Evolutionary conservation across 2,797 vertebrate genomes (phyloP).

Genomic region (Sebastes melanostomus): DNA sequence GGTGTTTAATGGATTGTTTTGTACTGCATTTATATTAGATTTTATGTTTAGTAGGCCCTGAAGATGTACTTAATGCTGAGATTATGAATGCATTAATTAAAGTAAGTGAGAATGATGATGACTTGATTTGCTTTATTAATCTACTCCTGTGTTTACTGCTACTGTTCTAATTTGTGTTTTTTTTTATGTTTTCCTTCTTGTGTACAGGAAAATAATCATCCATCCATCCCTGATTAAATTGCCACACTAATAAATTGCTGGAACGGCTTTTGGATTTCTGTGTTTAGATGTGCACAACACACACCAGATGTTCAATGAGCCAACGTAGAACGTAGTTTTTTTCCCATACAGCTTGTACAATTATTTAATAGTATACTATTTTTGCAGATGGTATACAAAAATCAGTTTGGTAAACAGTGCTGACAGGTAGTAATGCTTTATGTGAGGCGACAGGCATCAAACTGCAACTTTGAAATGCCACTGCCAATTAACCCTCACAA

Average conservation of each 20-base stretch:
- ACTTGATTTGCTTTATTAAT: constrained; percentile 33
- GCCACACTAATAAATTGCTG: background rate
- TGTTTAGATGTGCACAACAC: background rate
- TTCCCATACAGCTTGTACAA: background rate
- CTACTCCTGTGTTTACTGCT: constrained; percentile 12
- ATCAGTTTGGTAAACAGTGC: background rate
- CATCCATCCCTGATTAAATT: constrained; percentile 15
- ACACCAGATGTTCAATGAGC: background rate
- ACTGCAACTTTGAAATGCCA: background rate
- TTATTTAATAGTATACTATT: background rate
- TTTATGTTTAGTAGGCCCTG: constrained; percentile 4
- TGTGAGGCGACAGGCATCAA: background rate
- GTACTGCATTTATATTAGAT: constrained; percentile 4
- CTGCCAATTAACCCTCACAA: background rate
- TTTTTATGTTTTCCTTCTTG: constrained; percentile 1
- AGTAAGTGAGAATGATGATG: constrained; percentile 15
- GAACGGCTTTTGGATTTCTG: background rate
- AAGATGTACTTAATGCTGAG: constrained; percentile 14
- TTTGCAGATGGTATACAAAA: background rate
- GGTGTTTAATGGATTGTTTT: constrained; percentile 14
- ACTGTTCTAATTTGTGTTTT: constrained; percentile 9
- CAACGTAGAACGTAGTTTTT: background rate
- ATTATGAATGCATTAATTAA: constrained; percentile 27
- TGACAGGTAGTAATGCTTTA: background rate
- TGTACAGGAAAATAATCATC: constrained; percentile 16